Percentiles rank a stretch among this genome's conserved stretches.
These are phyloP conservation scores for Nomada goodeniana DNA, from an alignment of 2,888 invertebrate species.

Conservation along the genomic window DNA sequence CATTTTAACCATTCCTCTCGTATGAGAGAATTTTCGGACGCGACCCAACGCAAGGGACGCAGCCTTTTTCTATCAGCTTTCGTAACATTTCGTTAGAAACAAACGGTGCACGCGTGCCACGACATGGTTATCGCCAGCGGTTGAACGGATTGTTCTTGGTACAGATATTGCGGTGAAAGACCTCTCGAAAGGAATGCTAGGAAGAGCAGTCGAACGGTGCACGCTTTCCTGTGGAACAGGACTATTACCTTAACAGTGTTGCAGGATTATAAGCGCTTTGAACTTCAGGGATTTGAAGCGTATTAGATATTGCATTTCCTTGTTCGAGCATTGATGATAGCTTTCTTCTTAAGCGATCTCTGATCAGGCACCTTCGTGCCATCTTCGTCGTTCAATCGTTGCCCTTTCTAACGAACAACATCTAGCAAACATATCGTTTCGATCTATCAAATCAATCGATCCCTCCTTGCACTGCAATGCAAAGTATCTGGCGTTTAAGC, in stretches of 20 bases:
- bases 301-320: neutral
- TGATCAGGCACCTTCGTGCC: slow-evolving; percentile 2
- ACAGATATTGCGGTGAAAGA: neutral
- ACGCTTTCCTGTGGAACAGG: neutral
- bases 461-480: no score
- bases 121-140: no score
- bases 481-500: no score
- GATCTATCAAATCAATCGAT: no score
- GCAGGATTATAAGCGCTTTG: neutral
- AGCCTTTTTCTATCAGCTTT: no score
- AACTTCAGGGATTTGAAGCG: slow-evolving; percentile 1
- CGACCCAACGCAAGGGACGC: no score
- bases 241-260: slow-evolving; percentile 1
- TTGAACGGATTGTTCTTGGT: neutral
- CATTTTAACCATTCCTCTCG: neutral
- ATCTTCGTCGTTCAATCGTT: slow-evolving; percentile 1
- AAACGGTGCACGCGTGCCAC: no score
- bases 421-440: no score
- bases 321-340: slow-evolving; percentile 12
- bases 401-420: neutral
- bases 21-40: no score
- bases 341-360: slow-evolving; percentile 13
- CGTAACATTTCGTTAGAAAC: no score
- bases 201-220: neutral
- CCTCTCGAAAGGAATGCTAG: neutral